Percentiles rank a stretch among this genome's conserved stretches.
phyloP scores from a whole-genome alignment of 2,797 vertebrate genomes.

The Pelobates cultripes region DNA sequence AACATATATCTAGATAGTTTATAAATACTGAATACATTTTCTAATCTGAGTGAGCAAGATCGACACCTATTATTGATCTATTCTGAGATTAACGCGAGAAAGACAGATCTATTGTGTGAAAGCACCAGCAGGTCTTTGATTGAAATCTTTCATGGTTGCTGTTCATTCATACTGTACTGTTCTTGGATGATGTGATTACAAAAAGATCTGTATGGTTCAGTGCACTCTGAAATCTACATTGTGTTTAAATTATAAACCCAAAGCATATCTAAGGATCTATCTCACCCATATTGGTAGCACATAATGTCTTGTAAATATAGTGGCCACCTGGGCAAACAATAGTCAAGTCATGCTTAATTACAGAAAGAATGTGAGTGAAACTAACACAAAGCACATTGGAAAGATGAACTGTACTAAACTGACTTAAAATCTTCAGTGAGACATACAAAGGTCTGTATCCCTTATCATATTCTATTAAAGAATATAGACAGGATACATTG shows the following conservation, averaged over 20 bases:
- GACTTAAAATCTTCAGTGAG: too few species aligned
- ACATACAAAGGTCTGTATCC: too few species aligned
- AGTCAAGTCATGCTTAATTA: background rate
- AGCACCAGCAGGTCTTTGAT: background rate
- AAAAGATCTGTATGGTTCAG: background rate
- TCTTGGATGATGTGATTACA: background rate
- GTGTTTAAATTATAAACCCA: background rate
- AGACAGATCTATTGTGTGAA: background rate
- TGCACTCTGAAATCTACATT: background rate
- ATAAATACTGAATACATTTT: too few species aligned
- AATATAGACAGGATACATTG: too few species aligned
- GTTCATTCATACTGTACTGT: background rate
- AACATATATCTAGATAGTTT: too few species aligned
- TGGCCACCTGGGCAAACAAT: background rate
- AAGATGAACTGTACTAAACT: too few species aligned
- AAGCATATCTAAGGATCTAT: background rate
- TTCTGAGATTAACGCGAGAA: background rate
- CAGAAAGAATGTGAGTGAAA: background rate
- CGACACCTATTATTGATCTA: too few species aligned
- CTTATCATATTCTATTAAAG: too few species aligned
- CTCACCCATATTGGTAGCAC: background rate
- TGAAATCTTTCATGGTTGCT: background rate
- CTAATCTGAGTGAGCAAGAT: too few species aligned
- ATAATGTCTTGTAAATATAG: background rate
- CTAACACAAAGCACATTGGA: background rate